phyloP scores from a whole-genome alignment of 2,888 invertebrate species.

The Drosophila antonietae region DNA sequence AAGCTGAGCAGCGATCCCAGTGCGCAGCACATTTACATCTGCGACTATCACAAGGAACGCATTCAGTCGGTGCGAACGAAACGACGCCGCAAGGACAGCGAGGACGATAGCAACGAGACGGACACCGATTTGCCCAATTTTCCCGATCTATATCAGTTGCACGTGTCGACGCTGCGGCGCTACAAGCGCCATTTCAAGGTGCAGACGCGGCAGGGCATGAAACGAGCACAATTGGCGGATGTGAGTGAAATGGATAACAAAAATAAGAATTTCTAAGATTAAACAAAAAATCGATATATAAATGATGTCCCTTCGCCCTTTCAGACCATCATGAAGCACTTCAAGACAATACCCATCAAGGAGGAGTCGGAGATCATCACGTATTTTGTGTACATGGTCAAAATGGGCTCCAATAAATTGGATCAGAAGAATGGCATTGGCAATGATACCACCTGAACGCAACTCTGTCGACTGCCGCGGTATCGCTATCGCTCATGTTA shows the following conservation, averaged over 20 bases:
- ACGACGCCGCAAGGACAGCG: slow-evolving; percentile 95
- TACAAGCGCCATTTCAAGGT: slow-evolving; percentile 98
- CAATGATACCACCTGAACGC: slow-evolving; percentile 81
- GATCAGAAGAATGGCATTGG: slow-evolving; percentile 84
- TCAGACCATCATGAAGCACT: slow-evolving; percentile 97
- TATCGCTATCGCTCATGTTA: slow-evolving; percentile 32
- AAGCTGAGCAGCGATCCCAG: slow-evolving; percentile 94
- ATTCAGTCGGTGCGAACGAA: slow-evolving; percentile 98
- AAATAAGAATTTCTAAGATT: too few species aligned
- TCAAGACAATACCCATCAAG: slow-evolving; percentile 96
- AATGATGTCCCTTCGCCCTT: slow-evolving; percentile 58
- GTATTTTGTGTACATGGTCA: slow-evolving; percentile 98
- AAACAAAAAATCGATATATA: not conserved
- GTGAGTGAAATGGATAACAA: slow-evolving; percentile 86
- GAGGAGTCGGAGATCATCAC: slow-evolving; percentile 96
- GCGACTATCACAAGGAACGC: slow-evolving; percentile 97
- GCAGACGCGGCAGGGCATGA: slow-evolving; percentile 94
- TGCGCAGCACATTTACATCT: slow-evolving; percentile 97
- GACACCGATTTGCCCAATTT: slow-evolving; percentile 96
- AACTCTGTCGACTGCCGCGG: slow-evolving; percentile 31
- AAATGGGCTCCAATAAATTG: slow-evolving; percentile 89
- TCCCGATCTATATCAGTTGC: slow-evolving; percentile 94
- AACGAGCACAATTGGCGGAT: slow-evolving; percentile 98
- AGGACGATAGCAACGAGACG: slow-evolving; percentile 97
- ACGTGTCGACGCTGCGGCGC: slow-evolving; percentile 96